A percentile compares a stretch with the other conserved stretches of the same genome.
phyloP scores from a whole-genome alignment of 2,113 vertebrate species.

The Corvus cornix region DNA sequence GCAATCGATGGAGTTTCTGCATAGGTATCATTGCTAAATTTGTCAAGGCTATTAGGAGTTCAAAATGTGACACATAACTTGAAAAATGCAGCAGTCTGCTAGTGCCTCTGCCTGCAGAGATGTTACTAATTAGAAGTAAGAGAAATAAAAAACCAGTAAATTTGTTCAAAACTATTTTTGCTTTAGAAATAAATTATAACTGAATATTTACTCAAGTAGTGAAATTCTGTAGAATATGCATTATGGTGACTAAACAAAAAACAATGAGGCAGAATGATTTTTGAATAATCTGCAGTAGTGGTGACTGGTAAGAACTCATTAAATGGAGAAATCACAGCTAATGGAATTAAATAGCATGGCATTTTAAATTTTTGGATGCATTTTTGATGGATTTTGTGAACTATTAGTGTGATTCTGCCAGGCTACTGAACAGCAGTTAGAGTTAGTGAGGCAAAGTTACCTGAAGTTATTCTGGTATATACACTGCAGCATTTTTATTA shows the following conservation, averaged over 20 bases:
- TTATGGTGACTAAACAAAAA: background rate
- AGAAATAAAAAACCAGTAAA: background rate
- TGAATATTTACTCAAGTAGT: background rate
- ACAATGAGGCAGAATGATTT: background rate
- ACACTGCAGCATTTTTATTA: background rate
- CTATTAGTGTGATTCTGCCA: background rate
- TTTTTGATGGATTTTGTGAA: background rate
- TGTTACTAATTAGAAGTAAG: background rate
- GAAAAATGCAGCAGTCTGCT: background rate
- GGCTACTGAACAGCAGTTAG: background rate
- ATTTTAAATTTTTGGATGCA: background rate
- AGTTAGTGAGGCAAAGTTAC: background rate
- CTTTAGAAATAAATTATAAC: background rate
- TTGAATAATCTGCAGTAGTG: background rate
- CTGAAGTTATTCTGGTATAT: background rate
- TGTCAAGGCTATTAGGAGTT: background rate
- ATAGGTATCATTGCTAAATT: background rate
- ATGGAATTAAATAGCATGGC: background rate
- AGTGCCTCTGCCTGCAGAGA: background rate
- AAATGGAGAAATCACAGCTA: background rate
- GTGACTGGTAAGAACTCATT: background rate
- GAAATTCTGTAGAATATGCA: background rate
- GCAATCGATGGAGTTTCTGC: fast-evolving
- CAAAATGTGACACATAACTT: background rate
- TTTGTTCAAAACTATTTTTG: background rate